Conservation (phyloP, 2,888 invertebrate genomes). For the Marronus borbonicus region DNA sequence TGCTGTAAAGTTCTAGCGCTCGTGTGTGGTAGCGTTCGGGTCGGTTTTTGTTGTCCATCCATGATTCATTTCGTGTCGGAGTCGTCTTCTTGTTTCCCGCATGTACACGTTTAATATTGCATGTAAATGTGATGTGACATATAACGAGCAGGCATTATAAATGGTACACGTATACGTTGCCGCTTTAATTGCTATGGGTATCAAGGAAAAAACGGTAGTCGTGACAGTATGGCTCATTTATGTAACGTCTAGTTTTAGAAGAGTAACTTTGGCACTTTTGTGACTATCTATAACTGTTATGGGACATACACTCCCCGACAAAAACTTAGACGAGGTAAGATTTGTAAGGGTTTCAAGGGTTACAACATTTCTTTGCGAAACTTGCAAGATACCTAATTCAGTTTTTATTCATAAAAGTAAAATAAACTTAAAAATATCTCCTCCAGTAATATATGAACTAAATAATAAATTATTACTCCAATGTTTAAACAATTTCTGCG, state of each 20-base stretch:
- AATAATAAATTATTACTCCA: no score
- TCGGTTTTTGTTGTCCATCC: slow-evolving; percentile 40
- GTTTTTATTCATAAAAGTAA: no score
- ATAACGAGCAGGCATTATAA: slow-evolving; percentile 19
- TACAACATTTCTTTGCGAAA: no score
- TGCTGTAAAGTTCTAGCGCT: slow-evolving; percentile 23
- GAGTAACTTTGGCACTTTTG: neutral
- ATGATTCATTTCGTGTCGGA: slow-evolving; percentile 34
- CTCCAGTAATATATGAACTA: no score
- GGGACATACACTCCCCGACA: neutral
- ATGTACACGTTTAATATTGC: slow-evolving; percentile 34
- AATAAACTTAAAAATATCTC: no score
- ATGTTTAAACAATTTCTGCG: no score
- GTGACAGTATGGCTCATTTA: neutral
- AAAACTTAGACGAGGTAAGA: no score
- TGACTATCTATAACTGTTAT: neutral
- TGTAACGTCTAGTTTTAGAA: slow-evolving; percentile 17
- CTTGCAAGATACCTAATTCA: no score
- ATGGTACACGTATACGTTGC: neutral
- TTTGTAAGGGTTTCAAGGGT: no score
- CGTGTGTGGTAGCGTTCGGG: neutral
- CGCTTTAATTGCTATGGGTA: slow-evolving; percentile 18
- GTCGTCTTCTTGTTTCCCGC: slow-evolving; percentile 29
- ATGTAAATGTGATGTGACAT: slow-evolving; percentile 40
- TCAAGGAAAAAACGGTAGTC: neutral